Evolutionary conservation across 30 jellyfish, hydroid and myxozoan genomes (phyloP), one percentile per base, ranked within the genome.

Genomic region (Thelohanellus kitauei): DNA sequence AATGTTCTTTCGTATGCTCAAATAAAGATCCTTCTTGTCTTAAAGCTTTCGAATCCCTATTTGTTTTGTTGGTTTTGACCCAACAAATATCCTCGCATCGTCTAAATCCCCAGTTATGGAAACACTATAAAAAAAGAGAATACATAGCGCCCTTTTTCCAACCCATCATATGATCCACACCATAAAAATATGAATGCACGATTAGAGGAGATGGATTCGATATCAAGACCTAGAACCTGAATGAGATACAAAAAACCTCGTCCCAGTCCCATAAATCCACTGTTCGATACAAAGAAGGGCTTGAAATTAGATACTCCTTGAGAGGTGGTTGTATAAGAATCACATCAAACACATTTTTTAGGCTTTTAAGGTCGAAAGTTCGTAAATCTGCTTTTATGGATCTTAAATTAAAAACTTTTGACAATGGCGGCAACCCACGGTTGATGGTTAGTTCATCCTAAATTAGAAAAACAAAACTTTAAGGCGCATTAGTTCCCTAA

Each of bases 221-320:
- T 56, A 29, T 75, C 85, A 19, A 75, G 60, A 31, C 58, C 53
- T 52, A 60, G 57, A 14, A 75, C 64, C 83, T 61, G 34, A 33
- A 10, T 12, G 11, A 6, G 18, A 15, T 45, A 5, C 14, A 15
- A 2, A 2, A 0, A 19, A 61, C 85, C 56, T 75, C 95, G 5
- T 75, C 95, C 95, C 95, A 75, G 19, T 52, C 60, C 95, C 95
- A 75, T 20, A 88, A 84, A 33, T 60, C 49, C 88, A 86, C 57
- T 40, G 48, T 62, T 52, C 57, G 65, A 22, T 63, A 57, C n/a
- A 78, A 43, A 8, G 85, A 84, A n/a, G 95, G 95, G 25, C 88
- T 57, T 20, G 85, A 33, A 18, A 86, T 40, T 30, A 61, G 87
- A 52, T 75, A 75, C 23, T 75, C 95, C 34, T 75, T 85, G 25